Base-by-base conservation (phyloP, 2,797 vertebrate genomes). In the Anisognathus igniventris region DNA sequence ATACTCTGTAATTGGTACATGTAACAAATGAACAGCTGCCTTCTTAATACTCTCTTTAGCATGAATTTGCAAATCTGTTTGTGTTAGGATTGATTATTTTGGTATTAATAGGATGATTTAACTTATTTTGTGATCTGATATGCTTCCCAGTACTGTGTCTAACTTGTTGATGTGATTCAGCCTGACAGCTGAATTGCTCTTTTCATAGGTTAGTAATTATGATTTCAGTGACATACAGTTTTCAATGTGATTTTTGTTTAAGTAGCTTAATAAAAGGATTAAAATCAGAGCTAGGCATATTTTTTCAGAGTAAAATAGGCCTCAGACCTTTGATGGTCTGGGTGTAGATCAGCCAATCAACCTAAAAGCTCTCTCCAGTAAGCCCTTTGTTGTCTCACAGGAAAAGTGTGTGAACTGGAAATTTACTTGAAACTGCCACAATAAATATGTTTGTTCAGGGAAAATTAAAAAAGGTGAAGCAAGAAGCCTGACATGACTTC, bases 361-460 rank as follows among this genome's bases (percentile, higher is more conserved):
- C 45, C 48, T 92, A 78, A 95, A 94, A 86, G 54, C 62, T 91
- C n/a, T n/a, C 33, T 17, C 24, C 48, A 66, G 3, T 20, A 83
- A 95, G 37, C n/a, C 37, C 47, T 93, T 94, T 83, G 73, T 78
- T 94, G 10, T 78, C 56, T 73, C 82, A 35, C 51, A 88, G 76
- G 31, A 75, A 65, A 92, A 64, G 40, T 66, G 25, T 61, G 33
- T 81, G 91, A 88, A 79, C 56, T 64, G 64, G 48, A 95, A 80
- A 90, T 96, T 92, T 91, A 51, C 80, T 92, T 95, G 86, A 96
- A 96, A 74, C 61, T 8, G 60, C 66, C 78, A 88, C 78, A 91
- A 76, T 94, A 97, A 95, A 95, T 94, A 73, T 72, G 56, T 97
- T 96, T 96, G 92, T 92, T 97, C 90, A 95, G 93, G 87, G 67